phyloP scores from a whole-genome alignment of 2,797 vertebrate genomes.

The Staurois parvus region DNA sequence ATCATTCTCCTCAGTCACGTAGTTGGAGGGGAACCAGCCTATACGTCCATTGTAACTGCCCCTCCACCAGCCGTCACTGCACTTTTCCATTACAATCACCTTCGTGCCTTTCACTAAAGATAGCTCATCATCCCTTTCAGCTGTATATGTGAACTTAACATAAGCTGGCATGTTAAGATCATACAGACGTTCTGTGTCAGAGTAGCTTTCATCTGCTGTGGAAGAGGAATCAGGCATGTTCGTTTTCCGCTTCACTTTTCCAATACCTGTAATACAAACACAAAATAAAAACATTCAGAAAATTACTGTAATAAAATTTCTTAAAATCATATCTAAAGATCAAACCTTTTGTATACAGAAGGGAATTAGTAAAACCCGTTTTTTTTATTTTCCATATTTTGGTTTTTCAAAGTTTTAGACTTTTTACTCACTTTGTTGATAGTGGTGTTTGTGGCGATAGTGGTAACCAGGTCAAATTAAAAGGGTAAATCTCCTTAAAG shows the following conservation, averaged over 20 bases:
- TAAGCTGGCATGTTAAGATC: constrained; percentile 90
- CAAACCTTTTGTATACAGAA: no score
- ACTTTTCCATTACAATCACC: constrained; percentile 93
- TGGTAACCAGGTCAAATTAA: no score
- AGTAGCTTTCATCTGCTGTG: constrained; percentile 82
- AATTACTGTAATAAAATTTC: not conserved
- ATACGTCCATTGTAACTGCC: constrained; percentile 86
- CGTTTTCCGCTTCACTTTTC: constrained; percentile 88
- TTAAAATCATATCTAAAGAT: no score
- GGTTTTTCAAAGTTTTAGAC: no score
- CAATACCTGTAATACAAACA: constrained; percentile 82
- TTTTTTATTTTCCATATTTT: no score
- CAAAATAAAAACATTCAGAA: not conserved
- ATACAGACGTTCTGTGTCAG: constrained; percentile 87
- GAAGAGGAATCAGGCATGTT: constrained; percentile 86
- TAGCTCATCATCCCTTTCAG: constrained; percentile 90
- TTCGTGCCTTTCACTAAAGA: constrained; percentile 89
- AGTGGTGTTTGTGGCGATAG: no score
- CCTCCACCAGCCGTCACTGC: constrained; percentile 93
- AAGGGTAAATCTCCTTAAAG: no score
- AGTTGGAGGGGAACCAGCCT: constrained; percentile 93
- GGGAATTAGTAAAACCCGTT: no score
- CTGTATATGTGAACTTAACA: constrained; percentile 90
- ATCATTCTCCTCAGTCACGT: constrained; percentile 89
- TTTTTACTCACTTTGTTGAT: no score